Conservation (phyloP, 2,113 vertebrate species). For the Mustela nigripes region DNA sequence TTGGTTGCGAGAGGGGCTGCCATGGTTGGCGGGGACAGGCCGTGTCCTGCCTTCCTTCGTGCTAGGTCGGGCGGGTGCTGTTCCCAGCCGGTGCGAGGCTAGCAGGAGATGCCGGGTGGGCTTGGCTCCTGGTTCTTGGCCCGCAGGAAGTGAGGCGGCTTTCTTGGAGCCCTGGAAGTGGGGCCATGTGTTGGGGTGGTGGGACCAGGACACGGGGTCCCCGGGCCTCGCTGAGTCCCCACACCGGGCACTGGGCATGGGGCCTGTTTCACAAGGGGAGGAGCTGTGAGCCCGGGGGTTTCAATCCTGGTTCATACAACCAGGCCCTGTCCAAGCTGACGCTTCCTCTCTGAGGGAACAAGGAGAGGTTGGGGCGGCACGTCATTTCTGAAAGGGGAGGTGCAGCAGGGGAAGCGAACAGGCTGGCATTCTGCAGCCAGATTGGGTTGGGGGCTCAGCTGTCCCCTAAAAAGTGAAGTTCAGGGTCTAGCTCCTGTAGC, state of each 20-base stretch:
- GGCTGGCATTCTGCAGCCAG: background rate
- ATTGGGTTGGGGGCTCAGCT: background rate
- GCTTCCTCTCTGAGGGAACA: background rate
- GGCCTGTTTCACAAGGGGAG: background rate
- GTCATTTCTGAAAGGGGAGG: background rate
- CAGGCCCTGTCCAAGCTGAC: background rate
- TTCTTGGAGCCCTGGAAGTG: background rate
- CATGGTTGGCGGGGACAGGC: background rate
- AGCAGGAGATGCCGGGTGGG: background rate
- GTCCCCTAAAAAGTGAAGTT: background rate
- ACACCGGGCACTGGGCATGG: background rate
- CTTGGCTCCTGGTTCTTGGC: background rate
- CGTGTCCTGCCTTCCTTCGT: background rate
- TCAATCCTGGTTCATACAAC: background rate
- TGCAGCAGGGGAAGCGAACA: background rate
- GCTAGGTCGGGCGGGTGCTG: background rate
- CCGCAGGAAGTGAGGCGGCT: background rate
- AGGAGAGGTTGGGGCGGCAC: background rate
- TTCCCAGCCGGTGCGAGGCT: background rate
- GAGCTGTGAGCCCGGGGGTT: fast-evolving
- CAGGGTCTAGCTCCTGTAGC: background rate
- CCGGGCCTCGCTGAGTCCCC: background rate
- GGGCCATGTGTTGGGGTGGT: background rate
- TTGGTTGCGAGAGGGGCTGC: too few species aligned
- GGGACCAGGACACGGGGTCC: fast-evolving